phyloP scores from a whole-genome alignment of 1,140 invertebrate genomes.

The Drosophila nebulosa region DNA sequence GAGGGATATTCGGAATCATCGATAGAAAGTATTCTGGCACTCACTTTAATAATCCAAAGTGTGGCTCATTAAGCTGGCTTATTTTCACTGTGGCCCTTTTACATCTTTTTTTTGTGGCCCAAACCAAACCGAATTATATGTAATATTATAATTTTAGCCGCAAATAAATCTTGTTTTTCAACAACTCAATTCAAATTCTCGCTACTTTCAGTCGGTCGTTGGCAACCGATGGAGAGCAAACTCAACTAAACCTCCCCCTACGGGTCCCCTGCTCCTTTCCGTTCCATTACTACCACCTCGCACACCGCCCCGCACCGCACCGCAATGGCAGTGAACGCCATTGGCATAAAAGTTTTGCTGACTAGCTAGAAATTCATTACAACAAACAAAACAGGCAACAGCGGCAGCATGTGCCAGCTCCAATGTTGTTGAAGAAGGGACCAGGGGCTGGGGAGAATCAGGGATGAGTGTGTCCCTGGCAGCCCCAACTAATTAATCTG shows the following conservation, averaged over 20 bases:
- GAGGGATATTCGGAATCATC: constrained; percentile 1
- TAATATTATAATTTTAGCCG: constrained; percentile 60
- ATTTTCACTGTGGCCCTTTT: background rate
- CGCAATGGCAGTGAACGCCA: constrained; percentile 50
- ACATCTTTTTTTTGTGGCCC: constrained; percentile 6
- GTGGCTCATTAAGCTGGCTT: constrained; percentile 70
- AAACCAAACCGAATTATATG: constrained; percentile 42
- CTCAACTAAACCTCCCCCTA: no score
- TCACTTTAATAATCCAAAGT: constrained; percentile 68
- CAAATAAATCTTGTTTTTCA: constrained; percentile 72
- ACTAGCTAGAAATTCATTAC: constrained; percentile 79
- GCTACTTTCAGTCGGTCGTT: constrained; percentile 5
- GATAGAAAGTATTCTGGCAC: constrained; percentile 39
- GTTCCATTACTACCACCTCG: no score
- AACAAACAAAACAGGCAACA: constrained; percentile 71
- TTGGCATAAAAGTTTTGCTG: constrained; percentile 79
- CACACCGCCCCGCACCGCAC: no score
- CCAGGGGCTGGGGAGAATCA: background rate
- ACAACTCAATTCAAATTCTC: constrained; percentile 65
- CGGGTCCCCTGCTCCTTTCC: no score
- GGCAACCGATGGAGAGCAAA: constrained; percentile 6
- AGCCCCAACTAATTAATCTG: constrained; percentile 79
- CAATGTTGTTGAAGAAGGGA: constrained; percentile 20
- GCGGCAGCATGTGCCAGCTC: constrained; percentile 66
- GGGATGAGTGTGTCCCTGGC: constrained; percentile 37